Evolutionary conservation across 2,888 invertebrate genomes (phyloP).

Genomic region (Idaea aversata): DNA sequence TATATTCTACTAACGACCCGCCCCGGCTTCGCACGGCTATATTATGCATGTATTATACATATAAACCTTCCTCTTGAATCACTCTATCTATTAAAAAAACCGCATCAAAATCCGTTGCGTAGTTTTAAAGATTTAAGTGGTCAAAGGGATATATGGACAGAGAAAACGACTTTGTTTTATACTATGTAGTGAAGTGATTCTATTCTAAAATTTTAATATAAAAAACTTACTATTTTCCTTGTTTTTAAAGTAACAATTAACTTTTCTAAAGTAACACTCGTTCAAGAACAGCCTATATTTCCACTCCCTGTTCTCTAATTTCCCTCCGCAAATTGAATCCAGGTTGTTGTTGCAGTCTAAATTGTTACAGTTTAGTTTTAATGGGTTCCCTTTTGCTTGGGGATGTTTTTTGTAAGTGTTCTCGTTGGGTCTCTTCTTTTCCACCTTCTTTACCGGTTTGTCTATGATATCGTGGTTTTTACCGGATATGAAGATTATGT

Average conservation of each 20-base stretch:
- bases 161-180: no score
- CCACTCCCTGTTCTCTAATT: constrained; percentile 40
- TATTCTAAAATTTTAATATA: no score
- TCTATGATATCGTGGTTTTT: constrained; percentile 49
- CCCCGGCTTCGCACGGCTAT: no score
- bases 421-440: constrained; percentile 14
- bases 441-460: constrained; percentile 12
- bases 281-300: constrained; percentile 60
- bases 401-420: constrained; percentile 6
- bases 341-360: constrained; percentile 52
- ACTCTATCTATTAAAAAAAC: no score
- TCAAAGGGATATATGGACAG: no score
- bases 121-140: no score
- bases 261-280: constrained; percentile 64
- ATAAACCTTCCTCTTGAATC: no score
- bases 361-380: constrained; percentile 43
- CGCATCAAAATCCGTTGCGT: no score
- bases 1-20: no score
- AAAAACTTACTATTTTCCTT: constrained; percentile 59
- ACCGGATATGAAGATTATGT: constrained; percentile 52
- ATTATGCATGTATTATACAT: no score
- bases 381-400: not conserved
- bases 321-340: constrained; percentile 52
- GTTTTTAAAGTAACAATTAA: constrained; percentile 61
- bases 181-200: no score